Base-by-base conservation (phyloP, 2,797 vertebrate genomes). In the Rhynchotus rufescens region DNA sequence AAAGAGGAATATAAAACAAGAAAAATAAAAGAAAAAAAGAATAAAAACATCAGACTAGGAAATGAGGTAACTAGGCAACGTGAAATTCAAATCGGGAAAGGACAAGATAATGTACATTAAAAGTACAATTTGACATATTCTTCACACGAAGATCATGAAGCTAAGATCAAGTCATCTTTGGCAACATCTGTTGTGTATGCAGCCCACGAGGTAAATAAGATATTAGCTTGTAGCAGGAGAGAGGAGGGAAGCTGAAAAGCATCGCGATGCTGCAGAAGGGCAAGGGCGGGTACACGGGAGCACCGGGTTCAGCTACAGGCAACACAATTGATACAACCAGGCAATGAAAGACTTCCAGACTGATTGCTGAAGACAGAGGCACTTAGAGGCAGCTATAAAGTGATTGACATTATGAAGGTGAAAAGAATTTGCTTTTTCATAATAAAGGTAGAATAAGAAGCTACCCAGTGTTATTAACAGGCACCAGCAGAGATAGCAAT, bases 31-130 rank as follows among this genome's bases (percentile, higher is more conserved):
- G 34, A 59, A 64, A 65, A 90, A 47, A 1, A 23, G 32, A 65
- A 32, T 44, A 60, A 82, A 74, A 91, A 65, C 23, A 34, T 52
- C 92, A 45, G 84, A 74, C 12, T 13, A 74, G 79, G 62, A 84
- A 89, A 86, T n/a, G 0, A 83, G 72, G 88, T 96, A 95, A 90
- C 94, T 74, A 93, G 80, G 95, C 96, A 95, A 96, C 89, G 23
- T 4, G 34, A 71, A 88, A 92, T 42, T 62, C 78, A 62, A 42
- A 34, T 80, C 0, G 3, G 49, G 72, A 76, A 92, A 88, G 89
- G 25, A 92, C 25, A 61, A 77, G 78, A 89, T 68, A 86, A 82
- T 84, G 80, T 86, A 21, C 66, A 74, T 40, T 78, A 75, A 92
- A 92, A 82, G 38, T 28, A 66, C 38, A 47, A 32, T 68, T 80